A percentile compares a stretch with the other conserved stretches of the same genome.
Conservation (phyloP, 2,797 vertebrate genomes). For the Holocentrus rufus region DNA sequence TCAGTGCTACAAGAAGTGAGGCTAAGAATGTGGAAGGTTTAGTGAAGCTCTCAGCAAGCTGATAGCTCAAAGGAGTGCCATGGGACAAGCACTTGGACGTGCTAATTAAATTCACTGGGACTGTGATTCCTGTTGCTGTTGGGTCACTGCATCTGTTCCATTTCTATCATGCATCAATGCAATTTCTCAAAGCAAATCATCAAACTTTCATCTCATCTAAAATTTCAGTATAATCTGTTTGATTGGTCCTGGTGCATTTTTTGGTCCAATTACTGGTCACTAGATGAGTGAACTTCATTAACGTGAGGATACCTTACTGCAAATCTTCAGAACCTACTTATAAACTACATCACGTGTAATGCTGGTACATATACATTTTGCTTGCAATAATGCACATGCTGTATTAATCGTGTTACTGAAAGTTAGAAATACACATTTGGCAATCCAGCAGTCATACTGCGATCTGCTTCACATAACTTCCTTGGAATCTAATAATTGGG, state of each 20-base stretch:
- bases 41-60: not conserved
- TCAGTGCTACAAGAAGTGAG: not conserved
- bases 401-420: slow-evolving; percentile 45
- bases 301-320: not conserved
- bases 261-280: too few relatives aligned
- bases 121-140: not conserved
- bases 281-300: too few relatives aligned
- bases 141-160: not conserved
- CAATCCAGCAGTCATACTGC: not conserved
- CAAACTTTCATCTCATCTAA: not conserved
- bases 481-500: not conserved
- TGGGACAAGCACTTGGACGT: not conserved
- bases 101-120: not conserved
- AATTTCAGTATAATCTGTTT: not conserved
- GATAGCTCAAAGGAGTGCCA: not conserved
- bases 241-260: not conserved
- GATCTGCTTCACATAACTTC: not conserved
- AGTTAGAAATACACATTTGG: slow-evolving; percentile 27
- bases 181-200: not conserved
- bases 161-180: not conserved
- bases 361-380: slow-evolving; percentile 42
- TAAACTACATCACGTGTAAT: not conserved
- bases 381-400: slow-evolving; percentile 28
- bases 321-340: not conserved
- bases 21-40: not conserved